Evolutionary conservation across 2,113 vertebrate genomes (phyloP).

Genomic region (Pelusios castaneus): DNA sequence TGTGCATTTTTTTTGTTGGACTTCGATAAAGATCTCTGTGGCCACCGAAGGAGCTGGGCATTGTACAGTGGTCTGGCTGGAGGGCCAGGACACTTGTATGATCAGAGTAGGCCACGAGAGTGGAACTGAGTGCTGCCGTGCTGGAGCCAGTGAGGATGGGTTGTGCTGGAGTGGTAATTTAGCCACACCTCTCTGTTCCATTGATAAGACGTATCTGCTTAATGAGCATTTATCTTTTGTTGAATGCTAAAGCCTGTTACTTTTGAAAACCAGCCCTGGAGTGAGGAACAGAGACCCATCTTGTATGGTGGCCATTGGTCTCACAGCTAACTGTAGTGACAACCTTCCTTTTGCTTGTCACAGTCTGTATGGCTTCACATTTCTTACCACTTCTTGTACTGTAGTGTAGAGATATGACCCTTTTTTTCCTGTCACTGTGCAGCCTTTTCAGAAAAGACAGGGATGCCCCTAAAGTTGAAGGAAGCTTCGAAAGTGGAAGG

Average conservation of each 20-base stretch:
- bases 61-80: neutral
- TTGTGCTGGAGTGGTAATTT: neutral
- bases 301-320: neutral
- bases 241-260: neutral
- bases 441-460: slow-evolving; percentile 83
- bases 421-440: slow-evolving; percentile 41
- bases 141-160: neutral
- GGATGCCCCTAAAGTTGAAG: slow-evolving; percentile 76
- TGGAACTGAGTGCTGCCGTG: neutral
- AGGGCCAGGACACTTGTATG: neutral
- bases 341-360: neutral
- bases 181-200: neutral
- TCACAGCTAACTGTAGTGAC: neutral
- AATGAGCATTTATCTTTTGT: neutral
- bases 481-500: slow-evolving; percentile 78
- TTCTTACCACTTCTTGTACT: neutral
- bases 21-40: neutral
- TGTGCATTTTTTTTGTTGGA: neutral
- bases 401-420: slow-evolving; percentile 14
- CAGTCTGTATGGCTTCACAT: neutral
- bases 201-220: neutral
- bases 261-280: neutral
- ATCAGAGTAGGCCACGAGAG: neutral
- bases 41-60: neutral
- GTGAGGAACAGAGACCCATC: neutral